Evolutionary conservation across 2,113 vertebrate species (phyloP).

Genomic region (Oxyura jamaicensis): DNA sequence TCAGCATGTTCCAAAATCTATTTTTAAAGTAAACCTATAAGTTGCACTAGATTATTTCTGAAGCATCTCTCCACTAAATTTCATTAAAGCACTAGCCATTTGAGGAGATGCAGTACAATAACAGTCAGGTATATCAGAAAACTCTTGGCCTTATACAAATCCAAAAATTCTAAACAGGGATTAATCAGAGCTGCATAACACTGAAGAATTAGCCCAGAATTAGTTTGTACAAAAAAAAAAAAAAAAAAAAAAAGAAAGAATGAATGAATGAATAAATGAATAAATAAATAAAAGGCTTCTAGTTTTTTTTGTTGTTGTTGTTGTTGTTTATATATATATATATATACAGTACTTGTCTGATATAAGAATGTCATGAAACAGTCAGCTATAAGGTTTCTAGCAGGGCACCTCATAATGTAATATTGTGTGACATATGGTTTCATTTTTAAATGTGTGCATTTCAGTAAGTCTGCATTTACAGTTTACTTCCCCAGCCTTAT

Average conservation of each 20-base stretch:
- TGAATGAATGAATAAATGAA: too few species aligned
- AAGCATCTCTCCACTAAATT: neutral
- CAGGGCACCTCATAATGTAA: neutral
- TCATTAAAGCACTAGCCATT: neutral
- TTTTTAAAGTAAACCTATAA: neutral
- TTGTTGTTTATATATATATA: too few species aligned
- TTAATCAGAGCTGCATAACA: neutral
- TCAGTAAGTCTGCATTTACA: neutral
- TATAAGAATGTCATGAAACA: neutral
- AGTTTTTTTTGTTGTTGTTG: neutral
- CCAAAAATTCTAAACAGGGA: neutral
- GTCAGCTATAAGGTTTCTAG: neutral
- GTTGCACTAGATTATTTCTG: neutral
- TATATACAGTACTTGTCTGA: neutral
- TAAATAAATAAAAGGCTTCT: neutral
- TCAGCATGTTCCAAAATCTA: neutral
- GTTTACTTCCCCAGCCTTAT: neutral
- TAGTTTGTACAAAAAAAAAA: neutral
- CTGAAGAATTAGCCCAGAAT: neutral
- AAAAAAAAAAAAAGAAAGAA: too few species aligned
- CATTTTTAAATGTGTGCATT: neutral
- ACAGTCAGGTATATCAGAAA: neutral
- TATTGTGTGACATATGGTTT: neutral
- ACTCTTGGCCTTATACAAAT: neutral
- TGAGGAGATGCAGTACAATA: neutral